Conservation (phyloP, 2,888 invertebrate species). For the Dorcus parallelipipedus region DNA sequence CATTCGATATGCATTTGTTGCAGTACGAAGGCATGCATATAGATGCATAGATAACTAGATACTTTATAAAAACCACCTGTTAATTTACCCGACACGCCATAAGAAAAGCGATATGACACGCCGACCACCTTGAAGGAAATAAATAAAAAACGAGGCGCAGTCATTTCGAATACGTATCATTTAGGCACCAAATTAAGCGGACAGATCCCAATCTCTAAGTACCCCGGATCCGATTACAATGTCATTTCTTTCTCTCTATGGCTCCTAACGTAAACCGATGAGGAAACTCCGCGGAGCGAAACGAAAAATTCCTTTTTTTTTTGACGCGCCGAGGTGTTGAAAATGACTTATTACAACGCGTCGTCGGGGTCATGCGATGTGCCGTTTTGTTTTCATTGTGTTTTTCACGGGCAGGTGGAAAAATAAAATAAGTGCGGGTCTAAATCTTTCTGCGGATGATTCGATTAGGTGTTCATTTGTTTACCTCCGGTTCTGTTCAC, state of each 20-base stretch:
- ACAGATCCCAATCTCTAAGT: slow-evolving; percentile 23
- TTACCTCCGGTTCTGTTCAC: slow-evolving; percentile 44
- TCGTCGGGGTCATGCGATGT: no score
- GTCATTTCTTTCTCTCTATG: neutral
- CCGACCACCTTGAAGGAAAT: slow-evolving; percentile 29
- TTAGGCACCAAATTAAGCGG: slow-evolving; percentile 35
- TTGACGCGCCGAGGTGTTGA: neutral
- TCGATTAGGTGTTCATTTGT: slow-evolving; percentile 48
- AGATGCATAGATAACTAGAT: slow-evolving; percentile 32
- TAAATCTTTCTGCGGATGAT: slow-evolving; percentile 35
- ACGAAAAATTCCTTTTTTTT: neutral
- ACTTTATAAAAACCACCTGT: slow-evolving; percentile 33
- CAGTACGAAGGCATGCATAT: slow-evolving; percentile 31
- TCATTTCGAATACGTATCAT: slow-evolving; percentile 33
- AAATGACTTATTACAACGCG: neutral
- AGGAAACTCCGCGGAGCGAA: neutral
- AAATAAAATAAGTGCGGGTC: slow-evolving; percentile 15
- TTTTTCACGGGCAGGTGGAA: slow-evolving; percentile 11
- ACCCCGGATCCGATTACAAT: slow-evolving; percentile 13
- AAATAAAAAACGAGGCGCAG: slow-evolving; percentile 20
- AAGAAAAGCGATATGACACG: slow-evolving; percentile 27
- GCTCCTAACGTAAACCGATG: neutral
- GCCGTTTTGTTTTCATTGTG: no score
- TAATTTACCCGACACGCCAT: slow-evolving; percentile 26
- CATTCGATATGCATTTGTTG: slow-evolving; percentile 30